Conservation (phyloP, 2,113 vertebrate species). For the Ochotona curzoniae region DNA sequence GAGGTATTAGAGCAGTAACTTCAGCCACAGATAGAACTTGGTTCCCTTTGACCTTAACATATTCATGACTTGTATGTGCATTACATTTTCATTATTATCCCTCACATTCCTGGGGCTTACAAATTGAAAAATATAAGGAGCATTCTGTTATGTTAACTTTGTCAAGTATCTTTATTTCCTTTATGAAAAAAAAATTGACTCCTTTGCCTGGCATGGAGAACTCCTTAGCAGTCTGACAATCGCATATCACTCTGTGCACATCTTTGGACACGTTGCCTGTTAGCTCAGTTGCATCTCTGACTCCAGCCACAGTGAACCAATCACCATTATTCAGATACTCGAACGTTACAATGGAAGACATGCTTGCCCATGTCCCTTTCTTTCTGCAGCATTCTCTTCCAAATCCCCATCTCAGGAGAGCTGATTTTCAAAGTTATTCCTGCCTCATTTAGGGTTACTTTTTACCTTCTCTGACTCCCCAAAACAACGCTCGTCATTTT, state of each 20-base stretch:
- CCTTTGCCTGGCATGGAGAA: not conserved
- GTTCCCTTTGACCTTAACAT: not conserved
- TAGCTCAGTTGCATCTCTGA: not conserved
- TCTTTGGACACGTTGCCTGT: not conserved
- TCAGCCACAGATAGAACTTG: not conserved
- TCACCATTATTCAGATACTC: not conserved
- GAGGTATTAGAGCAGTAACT: not conserved
- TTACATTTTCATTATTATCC: not conserved
- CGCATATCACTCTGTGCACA: not conserved
- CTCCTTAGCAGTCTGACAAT: not conserved
- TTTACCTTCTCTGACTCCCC: not conserved
- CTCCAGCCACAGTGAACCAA: not conserved
- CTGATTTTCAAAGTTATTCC: not conserved
- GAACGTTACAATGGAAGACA: not conserved
- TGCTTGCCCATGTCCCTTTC: not conserved
- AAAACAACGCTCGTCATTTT: not conserved
- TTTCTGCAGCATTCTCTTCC: not conserved
- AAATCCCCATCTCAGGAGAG: conserved; percentile 1
- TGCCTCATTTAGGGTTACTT: not conserved
- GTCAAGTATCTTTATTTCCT: conserved; percentile 15
- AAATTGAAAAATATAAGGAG: not conserved
- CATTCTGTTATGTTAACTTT: not conserved
- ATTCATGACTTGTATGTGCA: not conserved
- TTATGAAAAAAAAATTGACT: not conserved
- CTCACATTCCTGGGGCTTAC: not conserved